phyloP scores from a whole-genome alignment of 2,113 vertebrate species.

The Geococcyx californianus region DNA sequence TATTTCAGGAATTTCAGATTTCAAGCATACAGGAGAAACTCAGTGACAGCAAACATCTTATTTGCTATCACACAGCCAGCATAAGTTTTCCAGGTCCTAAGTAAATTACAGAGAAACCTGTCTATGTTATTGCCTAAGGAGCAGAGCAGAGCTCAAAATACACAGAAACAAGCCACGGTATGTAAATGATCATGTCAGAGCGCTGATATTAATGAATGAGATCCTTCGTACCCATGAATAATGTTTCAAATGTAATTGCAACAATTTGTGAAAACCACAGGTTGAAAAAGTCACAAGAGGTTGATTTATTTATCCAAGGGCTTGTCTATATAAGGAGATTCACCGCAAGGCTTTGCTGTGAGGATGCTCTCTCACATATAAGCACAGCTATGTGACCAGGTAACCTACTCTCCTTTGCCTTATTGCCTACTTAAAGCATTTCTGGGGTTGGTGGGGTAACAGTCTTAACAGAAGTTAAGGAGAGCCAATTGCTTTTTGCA shows the following conservation, averaged over 20 bases:
- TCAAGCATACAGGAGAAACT: neutral
- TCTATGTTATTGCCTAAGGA: constrained; percentile 10
- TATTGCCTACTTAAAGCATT: neutral
- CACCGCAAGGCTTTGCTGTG: neutral
- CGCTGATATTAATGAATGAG: neutral
- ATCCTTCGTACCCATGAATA: neutral
- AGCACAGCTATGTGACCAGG: neutral
- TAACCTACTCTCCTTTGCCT: neutral
- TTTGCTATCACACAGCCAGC: neutral
- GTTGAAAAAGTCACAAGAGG: neutral
- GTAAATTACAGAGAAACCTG: constrained; percentile 8
- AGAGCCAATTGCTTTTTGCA: accelerated
- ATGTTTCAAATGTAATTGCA: neutral
- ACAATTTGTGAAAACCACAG: neutral
- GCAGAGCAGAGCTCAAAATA: neutral
- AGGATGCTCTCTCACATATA: accelerated
- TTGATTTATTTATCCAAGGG: neutral
- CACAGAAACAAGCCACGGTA: neutral
- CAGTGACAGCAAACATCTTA: neutral
- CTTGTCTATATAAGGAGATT: neutral
- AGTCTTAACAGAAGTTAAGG: neutral
- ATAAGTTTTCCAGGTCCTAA: neutral
- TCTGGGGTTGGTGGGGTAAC: neutral
- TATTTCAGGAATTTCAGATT: neutral
- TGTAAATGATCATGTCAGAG: neutral